These are phyloP conservation scores for Eurytoma adleriae DNA, from an alignment of 2,888 invertebrate genomes.

Conservation along the genomic window DNA sequence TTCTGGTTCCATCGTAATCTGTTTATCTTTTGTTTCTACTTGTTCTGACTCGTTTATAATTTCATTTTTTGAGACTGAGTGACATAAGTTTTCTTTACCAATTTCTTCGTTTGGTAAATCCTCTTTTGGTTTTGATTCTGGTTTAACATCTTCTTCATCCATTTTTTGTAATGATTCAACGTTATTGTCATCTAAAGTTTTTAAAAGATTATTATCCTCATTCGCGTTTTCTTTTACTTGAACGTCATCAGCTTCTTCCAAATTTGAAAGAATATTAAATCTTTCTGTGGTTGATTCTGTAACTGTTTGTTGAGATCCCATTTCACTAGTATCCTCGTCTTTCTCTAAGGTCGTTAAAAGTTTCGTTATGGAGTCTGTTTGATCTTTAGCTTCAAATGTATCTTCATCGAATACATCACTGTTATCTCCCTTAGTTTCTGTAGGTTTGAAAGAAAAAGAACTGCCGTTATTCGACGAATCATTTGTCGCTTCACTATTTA, in stretches of 20 bases:
- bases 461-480: not conserved
- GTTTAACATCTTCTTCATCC: slow-evolving; percentile 1
- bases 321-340: slow-evolving; percentile 19
- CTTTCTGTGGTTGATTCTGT: too few relatives aligned
- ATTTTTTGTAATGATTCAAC: not conserved
- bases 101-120: too few relatives aligned
- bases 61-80: too few relatives aligned
- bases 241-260: not conserved
- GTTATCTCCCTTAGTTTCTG: not conserved
- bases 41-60: too few relatives aligned
- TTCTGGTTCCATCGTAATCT: too few relatives aligned
- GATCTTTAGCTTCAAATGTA: slow-evolving; percentile 35
- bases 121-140: not conserved
- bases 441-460: too few relatives aligned
- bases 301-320: too few relatives aligned
- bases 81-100: too few relatives aligned
- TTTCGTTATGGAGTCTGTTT: slow-evolving; percentile 47
- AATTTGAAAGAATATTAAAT: not conserved
- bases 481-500: not conserved
- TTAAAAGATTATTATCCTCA: not conserved
- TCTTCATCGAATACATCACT: slow-evolving; percentile 41
- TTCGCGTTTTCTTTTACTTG: not conserved
- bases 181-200: not conserved
- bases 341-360: slow-evolving; percentile 47
- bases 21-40: too few relatives aligned